Evolutionary conservation across 2,888 invertebrate genomes (phyloP).

Genomic region (Brenthis hecate): DNA sequence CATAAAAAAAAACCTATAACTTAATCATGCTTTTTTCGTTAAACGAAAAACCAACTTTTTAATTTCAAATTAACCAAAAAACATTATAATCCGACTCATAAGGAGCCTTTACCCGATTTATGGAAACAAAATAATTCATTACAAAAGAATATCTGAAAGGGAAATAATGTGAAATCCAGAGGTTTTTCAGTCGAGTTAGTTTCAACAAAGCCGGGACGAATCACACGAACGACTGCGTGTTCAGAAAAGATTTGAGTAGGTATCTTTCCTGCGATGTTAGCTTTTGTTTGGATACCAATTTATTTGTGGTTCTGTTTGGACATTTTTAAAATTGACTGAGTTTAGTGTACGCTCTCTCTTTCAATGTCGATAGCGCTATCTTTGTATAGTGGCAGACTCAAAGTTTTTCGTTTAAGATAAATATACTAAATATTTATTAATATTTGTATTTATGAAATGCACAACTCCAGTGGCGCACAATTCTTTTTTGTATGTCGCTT

Average conservation of each 20-base stretch:
- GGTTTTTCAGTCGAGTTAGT: slow-evolving; percentile 28
- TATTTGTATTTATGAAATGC: too few species aligned
- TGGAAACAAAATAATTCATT: slow-evolving; percentile 17
- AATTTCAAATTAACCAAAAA: not conserved
- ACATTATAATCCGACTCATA: not conserved
- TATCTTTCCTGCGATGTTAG: slow-evolving; percentile 17
- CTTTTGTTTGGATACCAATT: slow-evolving; percentile 16
- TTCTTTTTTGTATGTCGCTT: too few species aligned
- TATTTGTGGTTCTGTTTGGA: not conserved
- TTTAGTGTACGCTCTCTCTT: not conserved
- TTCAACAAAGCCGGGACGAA: slow-evolving; percentile 30
- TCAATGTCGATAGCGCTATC: not conserved
- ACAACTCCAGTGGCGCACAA: too few species aligned
- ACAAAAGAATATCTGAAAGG: slow-evolving; percentile 24
- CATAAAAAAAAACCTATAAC: too few species aligned
- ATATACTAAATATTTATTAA: too few species aligned
- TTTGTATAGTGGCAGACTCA: not conserved
- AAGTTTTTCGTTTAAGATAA: not conserved
- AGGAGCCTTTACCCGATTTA: slow-evolving; percentile 2
- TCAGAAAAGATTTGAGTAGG: slow-evolving; percentile 23
- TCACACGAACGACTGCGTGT: slow-evolving; percentile 25
- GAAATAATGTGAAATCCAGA: slow-evolving; percentile 28
- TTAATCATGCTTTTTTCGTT: too few species aligned
- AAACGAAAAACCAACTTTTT: too few species aligned
- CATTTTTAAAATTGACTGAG: slow-evolving; percentile 8